These are phyloP conservation scores for Actinia tenebrosa DNA, from an alignment of 64 coral and sea anemone genomes.

Conservation along the genomic window DNA sequence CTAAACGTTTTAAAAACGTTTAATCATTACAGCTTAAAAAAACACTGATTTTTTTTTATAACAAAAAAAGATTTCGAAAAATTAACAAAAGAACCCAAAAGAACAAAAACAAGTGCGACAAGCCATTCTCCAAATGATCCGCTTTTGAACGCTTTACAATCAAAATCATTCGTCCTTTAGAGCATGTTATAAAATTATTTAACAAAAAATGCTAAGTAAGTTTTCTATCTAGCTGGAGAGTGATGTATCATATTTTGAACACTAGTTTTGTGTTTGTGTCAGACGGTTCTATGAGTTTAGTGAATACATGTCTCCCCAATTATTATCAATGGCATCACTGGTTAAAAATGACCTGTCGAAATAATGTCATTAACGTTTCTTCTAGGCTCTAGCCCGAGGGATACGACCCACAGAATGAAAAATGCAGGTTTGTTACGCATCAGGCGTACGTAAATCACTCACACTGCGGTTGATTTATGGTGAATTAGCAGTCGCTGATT, in stretches of 20 bases:
- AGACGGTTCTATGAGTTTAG: background rate
- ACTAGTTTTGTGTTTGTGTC: background rate
- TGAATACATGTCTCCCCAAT: background rate
- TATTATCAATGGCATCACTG: background rate
- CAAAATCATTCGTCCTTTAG: background rate
- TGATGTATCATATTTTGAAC: background rate
- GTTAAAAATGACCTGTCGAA: slow-evolving; percentile 8
- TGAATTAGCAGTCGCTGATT: background rate
- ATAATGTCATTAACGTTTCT: background rate
- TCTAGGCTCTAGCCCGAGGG: background rate
- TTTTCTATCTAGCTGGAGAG: background rate
- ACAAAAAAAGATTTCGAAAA: too few relatives aligned
- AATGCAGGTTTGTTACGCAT: slow-evolving; percentile 3
- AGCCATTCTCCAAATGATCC: too few relatives aligned
- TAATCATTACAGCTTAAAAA: background rate
- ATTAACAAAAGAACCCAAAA: too few relatives aligned
- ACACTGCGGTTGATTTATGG: background rate
- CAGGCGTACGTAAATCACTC: background rate
- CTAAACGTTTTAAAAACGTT: background rate
- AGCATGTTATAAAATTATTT: background rate
- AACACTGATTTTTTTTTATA: too few relatives aligned
- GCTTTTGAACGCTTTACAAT: background rate
- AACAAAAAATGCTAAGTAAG: background rate
- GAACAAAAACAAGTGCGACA: too few relatives aligned
- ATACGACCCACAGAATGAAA: background rate